A percentile compares a stretch with the other conserved stretches of the same genome.
Conservation (phyloP, 2,888 invertebrate species). For the Drosophila conformis region DNA sequence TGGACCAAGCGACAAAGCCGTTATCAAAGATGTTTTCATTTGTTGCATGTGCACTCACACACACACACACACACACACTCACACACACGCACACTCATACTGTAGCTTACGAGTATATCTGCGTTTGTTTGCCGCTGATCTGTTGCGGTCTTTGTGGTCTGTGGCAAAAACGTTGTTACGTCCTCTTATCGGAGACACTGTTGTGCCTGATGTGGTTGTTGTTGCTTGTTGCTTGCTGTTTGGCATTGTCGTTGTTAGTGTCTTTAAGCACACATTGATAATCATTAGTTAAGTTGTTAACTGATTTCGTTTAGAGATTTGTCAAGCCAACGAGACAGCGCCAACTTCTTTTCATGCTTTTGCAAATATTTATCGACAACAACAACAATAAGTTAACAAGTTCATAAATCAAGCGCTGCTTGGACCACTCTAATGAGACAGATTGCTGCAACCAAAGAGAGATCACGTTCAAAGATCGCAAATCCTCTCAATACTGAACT, state of each 20-base stretch:
- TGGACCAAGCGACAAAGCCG: slow-evolving; percentile 64
- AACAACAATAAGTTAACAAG: slow-evolving; percentile 35
- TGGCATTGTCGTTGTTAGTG: slow-evolving; percentile 38
- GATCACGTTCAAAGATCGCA: slow-evolving; percentile 22
- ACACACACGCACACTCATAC: not conserved
- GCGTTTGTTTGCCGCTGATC: slow-evolving; percentile 45
- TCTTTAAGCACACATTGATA: slow-evolving; percentile 71
- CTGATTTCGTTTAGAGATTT: slow-evolving; percentile 78
- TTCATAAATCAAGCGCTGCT: slow-evolving; percentile 68
- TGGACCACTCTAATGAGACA: slow-evolving; percentile 78
- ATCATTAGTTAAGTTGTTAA: slow-evolving; percentile 82
- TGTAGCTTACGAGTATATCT: slow-evolving; percentile 19
- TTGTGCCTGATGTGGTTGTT: slow-evolving; percentile 15
- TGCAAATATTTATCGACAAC: slow-evolving; percentile 71
- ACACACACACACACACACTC: slow-evolving; percentile 1
- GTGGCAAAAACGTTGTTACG: slow-evolving; percentile 35
- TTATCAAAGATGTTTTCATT: slow-evolving; percentile 70
- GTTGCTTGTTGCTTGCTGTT: slow-evolving; percentile 1
- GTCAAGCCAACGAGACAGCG: slow-evolving; percentile 54
- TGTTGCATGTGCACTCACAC: slow-evolving; percentile 15
- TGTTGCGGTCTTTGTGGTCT: slow-evolving; percentile 35
- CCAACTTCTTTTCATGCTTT: slow-evolving; percentile 15
- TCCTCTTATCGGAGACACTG: slow-evolving; percentile 39
- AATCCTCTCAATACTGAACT: slow-evolving; percentile 5
- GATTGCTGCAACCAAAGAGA: slow-evolving; percentile 55